Conservation (phyloP, 1,140 invertebrate species). For the Pseudachorutes palmiensis region DNA sequence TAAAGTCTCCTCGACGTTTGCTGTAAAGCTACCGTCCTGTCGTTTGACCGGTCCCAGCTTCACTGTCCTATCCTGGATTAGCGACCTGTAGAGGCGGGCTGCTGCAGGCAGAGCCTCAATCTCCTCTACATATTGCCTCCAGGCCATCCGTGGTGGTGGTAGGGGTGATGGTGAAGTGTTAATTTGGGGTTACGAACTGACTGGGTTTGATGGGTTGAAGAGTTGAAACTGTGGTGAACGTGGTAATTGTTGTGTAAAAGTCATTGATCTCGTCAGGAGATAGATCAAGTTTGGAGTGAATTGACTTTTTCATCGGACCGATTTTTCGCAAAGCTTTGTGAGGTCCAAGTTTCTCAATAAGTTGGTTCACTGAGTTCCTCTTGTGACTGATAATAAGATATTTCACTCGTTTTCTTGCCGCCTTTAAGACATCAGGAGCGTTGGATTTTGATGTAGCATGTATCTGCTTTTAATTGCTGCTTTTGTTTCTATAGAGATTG, state of each 20-base stretch:
- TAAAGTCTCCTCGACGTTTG: too few relatives aligned
- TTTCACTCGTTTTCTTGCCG: too few relatives aligned
- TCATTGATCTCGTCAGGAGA: not conserved
- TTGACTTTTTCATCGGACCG: not conserved
- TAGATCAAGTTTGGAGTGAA: not conserved
- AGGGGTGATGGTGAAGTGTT: too few relatives aligned
- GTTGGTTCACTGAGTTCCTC: not conserved
- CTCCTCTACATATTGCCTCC: too few relatives aligned
- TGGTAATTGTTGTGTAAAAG: not conserved
- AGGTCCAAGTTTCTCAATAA: not conserved
- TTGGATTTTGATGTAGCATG: too few relatives aligned
- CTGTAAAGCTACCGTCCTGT: not conserved
- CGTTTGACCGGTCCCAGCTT: constrained; percentile 37
- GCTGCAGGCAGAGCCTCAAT: too few relatives aligned
- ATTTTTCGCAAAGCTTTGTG: not conserved
- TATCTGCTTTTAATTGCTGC: too few relatives aligned
- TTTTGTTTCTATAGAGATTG: too few relatives aligned
- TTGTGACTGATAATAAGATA: not conserved
- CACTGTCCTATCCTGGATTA: constrained; percentile 38
- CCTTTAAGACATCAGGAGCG: too few relatives aligned
- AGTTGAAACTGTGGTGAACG: not conserved
- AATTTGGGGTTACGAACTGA: too few relatives aligned
- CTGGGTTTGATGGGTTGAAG: not conserved
- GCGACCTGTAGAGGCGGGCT: too few relatives aligned
- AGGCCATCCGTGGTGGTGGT: not conserved